Conservation (phyloP, 2,888 invertebrate species). For the Pelosia muscerda region DNA sequence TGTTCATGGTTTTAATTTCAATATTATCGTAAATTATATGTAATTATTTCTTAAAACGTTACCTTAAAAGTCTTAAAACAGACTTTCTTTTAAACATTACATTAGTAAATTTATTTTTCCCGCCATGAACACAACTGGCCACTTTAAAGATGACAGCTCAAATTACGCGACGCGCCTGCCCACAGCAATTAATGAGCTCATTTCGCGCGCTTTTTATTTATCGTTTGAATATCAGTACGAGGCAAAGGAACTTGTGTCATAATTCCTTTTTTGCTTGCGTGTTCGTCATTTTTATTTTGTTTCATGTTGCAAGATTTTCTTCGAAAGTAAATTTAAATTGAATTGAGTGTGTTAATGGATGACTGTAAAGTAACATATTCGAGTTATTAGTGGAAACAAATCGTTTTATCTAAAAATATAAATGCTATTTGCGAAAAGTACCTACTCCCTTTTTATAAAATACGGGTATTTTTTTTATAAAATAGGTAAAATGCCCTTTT, state of each 20-base stretch:
- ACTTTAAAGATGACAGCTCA: constrained; percentile 73
- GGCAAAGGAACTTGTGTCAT: constrained; percentile 57
- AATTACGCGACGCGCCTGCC: constrained; percentile 71
- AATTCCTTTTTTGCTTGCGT: constrained; percentile 54
- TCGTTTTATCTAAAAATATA: not conserved
- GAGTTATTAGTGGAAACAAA: not conserved
- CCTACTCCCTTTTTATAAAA: too few species aligned
- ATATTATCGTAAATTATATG: not conserved
- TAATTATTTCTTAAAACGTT: constrained; percentile 5
- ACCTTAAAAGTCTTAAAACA: not conserved
- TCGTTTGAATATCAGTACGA: constrained; percentile 68
- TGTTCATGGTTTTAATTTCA: too few species aligned
- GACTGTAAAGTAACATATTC: not conserved
- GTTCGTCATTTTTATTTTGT: constrained; percentile 59
- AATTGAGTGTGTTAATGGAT: constrained; percentile 8
- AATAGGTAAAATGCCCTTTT: too few species aligned
- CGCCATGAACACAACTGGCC: constrained; percentile 42
- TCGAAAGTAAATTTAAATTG: constrained; percentile 20
- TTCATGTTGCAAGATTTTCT: constrained; percentile 42
- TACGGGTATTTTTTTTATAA: not conserved
- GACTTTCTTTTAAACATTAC: constrained; percentile 14
- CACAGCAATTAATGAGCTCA: constrained; percentile 76
- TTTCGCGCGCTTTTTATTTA: constrained; percentile 80
- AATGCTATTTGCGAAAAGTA: not conserved
- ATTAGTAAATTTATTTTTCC: constrained; percentile 27